Percentiles rank a stretch among this genome's conserved stretches.
phyloP scores from a whole-genome alignment of 2,888 invertebrate genomes.

The Furcula furcula region DNA sequence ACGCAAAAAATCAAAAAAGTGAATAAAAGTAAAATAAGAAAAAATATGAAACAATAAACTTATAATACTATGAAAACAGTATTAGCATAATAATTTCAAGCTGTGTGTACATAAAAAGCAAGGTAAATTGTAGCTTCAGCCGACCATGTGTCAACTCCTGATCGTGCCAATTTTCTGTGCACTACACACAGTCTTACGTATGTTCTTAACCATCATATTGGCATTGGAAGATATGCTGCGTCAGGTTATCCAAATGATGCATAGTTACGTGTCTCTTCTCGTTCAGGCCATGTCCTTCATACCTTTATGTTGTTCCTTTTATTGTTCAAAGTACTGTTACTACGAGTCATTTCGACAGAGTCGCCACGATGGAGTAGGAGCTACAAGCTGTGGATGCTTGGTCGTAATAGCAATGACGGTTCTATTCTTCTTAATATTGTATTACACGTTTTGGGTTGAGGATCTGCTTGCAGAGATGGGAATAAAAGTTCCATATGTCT shows the following conservation, averaged over 20 bases:
- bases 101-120: neutral
- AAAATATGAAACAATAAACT: slow-evolving; percentile 7
- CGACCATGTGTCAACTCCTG: slow-evolving; percentile 26
- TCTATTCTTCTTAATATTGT: slow-evolving; percentile 23
- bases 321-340: slow-evolving; percentile 29
- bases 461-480: slow-evolving; percentile 25
- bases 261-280: slow-evolving; percentile 30
- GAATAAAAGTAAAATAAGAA: slow-evolving; percentile 1
- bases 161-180: slow-evolving; percentile 35
- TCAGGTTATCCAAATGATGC: slow-evolving; percentile 30
- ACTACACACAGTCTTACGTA: slow-evolving; percentile 31
- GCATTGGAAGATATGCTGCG: slow-evolving; percentile 42
- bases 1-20: neutral
- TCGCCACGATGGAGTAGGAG: slow-evolving; percentile 7
- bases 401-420: slow-evolving; percentile 21
- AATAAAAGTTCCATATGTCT: slow-evolving; percentile 21
- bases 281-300: slow-evolving; percentile 31
- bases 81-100: neutral
- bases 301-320: slow-evolving; percentile 31
- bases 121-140: neutral
- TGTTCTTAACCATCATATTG: slow-evolving; percentile 31
- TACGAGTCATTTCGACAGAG: slow-evolving; percentile 6
- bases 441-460: slow-evolving; percentile 31
- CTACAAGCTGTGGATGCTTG: slow-evolving; percentile 20
- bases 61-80: neutral